A percentile compares a stretch with the other conserved stretches of the same genome.
Conservation (phyloP, 2,797 vertebrate genomes). For the Spinibarbus caldwelli region DNA sequence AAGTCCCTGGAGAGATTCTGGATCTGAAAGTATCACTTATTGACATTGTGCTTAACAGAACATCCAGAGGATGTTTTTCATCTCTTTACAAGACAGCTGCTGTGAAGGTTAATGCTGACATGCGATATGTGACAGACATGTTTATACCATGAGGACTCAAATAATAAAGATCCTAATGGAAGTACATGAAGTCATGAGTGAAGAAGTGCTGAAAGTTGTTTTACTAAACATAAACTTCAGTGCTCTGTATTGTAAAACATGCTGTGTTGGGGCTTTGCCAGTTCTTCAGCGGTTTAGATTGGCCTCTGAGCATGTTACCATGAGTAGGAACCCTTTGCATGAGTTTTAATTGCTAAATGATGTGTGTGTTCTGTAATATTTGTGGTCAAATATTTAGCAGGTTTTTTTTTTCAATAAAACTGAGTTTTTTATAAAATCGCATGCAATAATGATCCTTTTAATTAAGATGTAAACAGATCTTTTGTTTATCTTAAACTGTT, state of each 20-base stretch:
- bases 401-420: constrained; percentile 63
- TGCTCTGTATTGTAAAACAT: constrained; percentile 6
- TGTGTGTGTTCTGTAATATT: constrained; percentile 61
- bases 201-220: background rate
- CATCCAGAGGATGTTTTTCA: background rate
- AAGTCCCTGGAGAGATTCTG: background rate
- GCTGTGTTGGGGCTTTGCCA: background rate
- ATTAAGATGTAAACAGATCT: too few relatives aligned
- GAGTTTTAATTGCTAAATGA: constrained; percentile 54
- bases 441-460: background rate
- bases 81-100: constrained; percentile 6
- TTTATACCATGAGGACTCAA: background rate
- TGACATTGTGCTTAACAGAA: background rate
- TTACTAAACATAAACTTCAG: background rate
- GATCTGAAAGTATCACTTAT: background rate
- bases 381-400: constrained; percentile 62
- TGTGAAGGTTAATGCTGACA: background rate
- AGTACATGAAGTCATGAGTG: background rate
- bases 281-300: constrained; percentile 29
- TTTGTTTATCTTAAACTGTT: background rate
- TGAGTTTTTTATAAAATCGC: constrained; percentile 35
- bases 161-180: background rate
- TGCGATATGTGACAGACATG: background rate
- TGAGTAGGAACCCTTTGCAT: constrained; percentile 54
- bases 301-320: constrained; percentile 49